These are phyloP conservation scores for Malurus melanocephalus DNA, from an alignment of 2,113 vertebrate genomes.

Conservation along the genomic window DNA sequence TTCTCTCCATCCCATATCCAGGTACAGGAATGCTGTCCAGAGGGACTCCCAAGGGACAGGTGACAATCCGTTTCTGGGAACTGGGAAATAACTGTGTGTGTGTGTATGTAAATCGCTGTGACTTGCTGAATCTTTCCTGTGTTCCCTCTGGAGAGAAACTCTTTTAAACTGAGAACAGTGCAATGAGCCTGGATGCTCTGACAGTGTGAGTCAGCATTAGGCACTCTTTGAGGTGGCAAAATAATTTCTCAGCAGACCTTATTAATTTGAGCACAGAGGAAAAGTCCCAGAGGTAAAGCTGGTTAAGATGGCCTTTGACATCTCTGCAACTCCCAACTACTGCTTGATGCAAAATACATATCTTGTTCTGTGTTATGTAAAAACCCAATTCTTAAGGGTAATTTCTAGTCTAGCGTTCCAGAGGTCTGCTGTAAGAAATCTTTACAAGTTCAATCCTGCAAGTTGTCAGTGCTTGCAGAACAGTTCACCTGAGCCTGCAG, in stretches of 20 bases:
- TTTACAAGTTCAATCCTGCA: not conserved
- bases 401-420: not conserved
- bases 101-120: not conserved
- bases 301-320: not conserved
- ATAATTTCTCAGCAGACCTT: not conserved
- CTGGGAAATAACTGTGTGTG: not conserved
- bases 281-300: not conserved
- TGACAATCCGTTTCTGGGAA: slow-evolving; percentile 18
- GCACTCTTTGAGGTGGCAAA: not conserved
- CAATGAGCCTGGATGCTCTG: not conserved
- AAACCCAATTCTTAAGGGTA: not conserved
- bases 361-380: not conserved
- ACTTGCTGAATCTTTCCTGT: not conserved
- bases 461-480: not conserved
- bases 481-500: not conserved
- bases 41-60: slow-evolving; percentile 25
- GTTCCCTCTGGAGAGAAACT: not conserved
- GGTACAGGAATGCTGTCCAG: slow-evolving; percentile 73
- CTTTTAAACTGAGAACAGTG: not conserved
- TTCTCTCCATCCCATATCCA: slow-evolving; percentile 97
- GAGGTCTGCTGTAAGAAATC: not conserved
- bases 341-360: not conserved
- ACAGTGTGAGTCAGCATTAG: not conserved
- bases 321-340: not conserved
- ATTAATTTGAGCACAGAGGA: not conserved